Evolutionary conservation across 2,888 invertebrate genomes (phyloP).

Genomic region (Cheilosia impressa): DNA sequence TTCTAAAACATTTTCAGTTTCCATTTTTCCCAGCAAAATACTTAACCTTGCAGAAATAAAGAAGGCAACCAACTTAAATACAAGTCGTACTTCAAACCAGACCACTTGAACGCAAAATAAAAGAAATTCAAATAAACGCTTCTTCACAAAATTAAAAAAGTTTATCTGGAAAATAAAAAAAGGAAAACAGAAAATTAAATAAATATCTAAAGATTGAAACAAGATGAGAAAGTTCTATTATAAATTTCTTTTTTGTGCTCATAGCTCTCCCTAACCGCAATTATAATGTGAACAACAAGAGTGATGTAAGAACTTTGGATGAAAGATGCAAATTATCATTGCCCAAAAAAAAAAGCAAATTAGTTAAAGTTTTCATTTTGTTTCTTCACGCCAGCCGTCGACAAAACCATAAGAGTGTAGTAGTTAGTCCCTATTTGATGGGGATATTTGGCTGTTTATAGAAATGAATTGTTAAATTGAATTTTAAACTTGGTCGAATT

Average conservation of each 20-base stretch:
- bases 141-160: not conserved
- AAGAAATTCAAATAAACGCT: not conserved
- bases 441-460: not conserved
- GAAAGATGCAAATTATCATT: not conserved
- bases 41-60: not conserved
- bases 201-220: not conserved
- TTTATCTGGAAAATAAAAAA: not conserved
- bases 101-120: not conserved
- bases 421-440: too few relatives aligned
- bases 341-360: not conserved
- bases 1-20: too few relatives aligned
- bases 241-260: not conserved
- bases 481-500: not conserved
- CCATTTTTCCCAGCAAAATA: not conserved
- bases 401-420: too few relatives aligned
- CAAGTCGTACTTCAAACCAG: not conserved
- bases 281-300: not conserved
- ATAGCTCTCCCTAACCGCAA: not conserved
- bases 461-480: not conserved
- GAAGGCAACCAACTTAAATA: not conserved
- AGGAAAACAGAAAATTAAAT: not conserved
- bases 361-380: too few relatives aligned
- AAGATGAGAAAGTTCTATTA: not conserved
- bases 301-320: not conserved
- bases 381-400: too few relatives aligned